Evolutionary conservation across 1,140 invertebrate species (phyloP).

Genomic region (Lutraria rhynchaena): DNA sequence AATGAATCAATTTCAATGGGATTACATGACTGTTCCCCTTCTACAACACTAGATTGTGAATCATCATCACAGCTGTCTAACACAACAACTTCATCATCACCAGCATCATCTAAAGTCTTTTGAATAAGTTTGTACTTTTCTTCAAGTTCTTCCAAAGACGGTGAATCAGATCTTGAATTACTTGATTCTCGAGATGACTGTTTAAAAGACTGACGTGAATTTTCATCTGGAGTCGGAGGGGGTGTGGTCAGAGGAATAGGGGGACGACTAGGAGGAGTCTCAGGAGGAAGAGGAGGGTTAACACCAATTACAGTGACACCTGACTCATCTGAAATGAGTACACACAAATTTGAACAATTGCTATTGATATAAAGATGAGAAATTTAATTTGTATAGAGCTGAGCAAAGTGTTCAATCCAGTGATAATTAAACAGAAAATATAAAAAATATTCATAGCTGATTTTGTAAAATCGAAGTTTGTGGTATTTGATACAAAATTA

Average conservation of each 20-base stretch:
- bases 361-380: no score
- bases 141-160: slow-evolving; percentile 72
- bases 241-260: slow-evolving; percentile 67
- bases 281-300: slow-evolving; percentile 65
- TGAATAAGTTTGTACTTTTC: slow-evolving; percentile 68
- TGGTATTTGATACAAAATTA: no score
- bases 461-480: no score
- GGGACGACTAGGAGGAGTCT: slow-evolving; percentile 65
- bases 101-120: slow-evolving; percentile 63
- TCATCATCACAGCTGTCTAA: slow-evolving; percentile 52
- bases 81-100: slow-evolving; percentile 57
- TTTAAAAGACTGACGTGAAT: slow-evolving; percentile 16
- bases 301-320: neutral
- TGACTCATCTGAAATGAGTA: slow-evolving; percentile 11
- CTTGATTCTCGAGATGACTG: slow-evolving; percentile 45
- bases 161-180: slow-evolving; percentile 47
- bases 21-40: slow-evolving; percentile 14
- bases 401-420: no score
- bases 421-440: no score
- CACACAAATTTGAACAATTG: no score
- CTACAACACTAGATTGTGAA: slow-evolving; percentile 68
- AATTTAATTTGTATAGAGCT: no score
- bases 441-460: no score
- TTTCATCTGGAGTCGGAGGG: slow-evolving; percentile 61
- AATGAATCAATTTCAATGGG: slow-evolving; percentile 35